A percentile compares a stretch with the other conserved stretches of the same genome.
Evolutionary conservation across 2,888 invertebrate genomes (phyloP).

Genomic region (Willowsia nigromaculata): DNA sequence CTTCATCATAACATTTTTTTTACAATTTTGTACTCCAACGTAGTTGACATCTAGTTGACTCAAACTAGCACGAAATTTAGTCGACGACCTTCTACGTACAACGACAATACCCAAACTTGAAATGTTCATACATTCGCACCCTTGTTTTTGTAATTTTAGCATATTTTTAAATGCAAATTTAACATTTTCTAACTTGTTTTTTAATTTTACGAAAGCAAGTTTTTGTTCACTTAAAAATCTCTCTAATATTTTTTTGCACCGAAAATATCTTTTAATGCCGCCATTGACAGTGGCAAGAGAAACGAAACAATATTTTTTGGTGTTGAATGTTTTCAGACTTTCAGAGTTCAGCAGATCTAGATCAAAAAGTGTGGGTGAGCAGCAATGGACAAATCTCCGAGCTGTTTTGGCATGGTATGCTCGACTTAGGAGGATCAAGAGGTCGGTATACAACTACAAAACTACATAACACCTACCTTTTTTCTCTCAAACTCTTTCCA

Average conservation of each 20-base stretch:
- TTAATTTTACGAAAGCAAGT: neutral
- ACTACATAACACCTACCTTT: constrained; percentile 57
- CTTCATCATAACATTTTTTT: no score
- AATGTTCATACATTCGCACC: no score
- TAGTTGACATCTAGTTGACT: no score
- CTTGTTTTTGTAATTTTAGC: no score
- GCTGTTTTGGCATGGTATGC: constrained; percentile 95
- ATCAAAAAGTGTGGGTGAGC: constrained; percentile 81
- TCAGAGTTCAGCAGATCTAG: constrained; percentile 78
- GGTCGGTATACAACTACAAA: constrained; percentile 82
- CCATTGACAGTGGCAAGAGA: neutral
- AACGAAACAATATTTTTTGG: constrained; percentile 64
- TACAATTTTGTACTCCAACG: no score
- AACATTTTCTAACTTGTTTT: neutral
- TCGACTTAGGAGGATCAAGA: constrained; percentile 93
- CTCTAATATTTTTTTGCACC: neutral
- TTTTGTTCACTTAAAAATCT: neutral
- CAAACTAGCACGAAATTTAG: no score
- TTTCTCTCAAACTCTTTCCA: neutral
- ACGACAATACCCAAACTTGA: no score
- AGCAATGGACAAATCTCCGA: constrained; percentile 92
- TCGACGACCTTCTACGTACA: no score
- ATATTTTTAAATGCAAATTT: no score
- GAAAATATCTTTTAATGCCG: neutral
- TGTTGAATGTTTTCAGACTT: constrained; percentile 76